Base-by-base conservation (phyloP, 2,797 vertebrate species). In the Myotis pilosus region DNA sequence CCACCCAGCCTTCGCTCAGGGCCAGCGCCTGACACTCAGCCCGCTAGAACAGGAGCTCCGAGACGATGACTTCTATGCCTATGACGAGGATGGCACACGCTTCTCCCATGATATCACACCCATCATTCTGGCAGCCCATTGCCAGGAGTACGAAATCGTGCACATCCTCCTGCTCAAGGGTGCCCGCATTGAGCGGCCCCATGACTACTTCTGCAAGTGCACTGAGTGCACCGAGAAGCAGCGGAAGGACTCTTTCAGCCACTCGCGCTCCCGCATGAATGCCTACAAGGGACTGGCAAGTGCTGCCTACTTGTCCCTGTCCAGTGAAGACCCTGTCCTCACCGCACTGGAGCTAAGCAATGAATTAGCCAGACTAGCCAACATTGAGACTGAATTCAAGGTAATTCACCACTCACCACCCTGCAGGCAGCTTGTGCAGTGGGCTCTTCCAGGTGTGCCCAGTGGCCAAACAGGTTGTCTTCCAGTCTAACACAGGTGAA, bases 361-460 rank as follows among this genome's bases (percentile, higher is more conserved):
- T 25, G 99, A 99, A 97, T 97, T 99, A 89, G 99, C 99, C 95
- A 98, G 99, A 75, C 98, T 99, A 89, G 99, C 99, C 97, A 99
- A 99, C 98, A 99, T 99, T 71, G 99, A 99, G 98, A 99, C 99
- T 30, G 99, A 99, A 98, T 99, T 99, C 97, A 99, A 99, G 99
- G 99, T 99, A 98, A 98, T 95, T 81, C 62, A 66, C 71, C 57
- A 66, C 66, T 94, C 57, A 22, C 93, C 79, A 41, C 30, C 49
- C 53, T 22, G 36, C 19, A 13, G 55, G 86, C 80, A 36, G 38
- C 41, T 30, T 53, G 93, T 19, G 19, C n/a, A 1, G 1, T 22
- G 60, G 55, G 75, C 51, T 83, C 81, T 69, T 76, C 41, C 5
- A 16, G 28, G 22, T 38, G 51, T 81, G 81, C 74, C 72, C 15